These are phyloP conservation scores for Atherix ibis DNA, from an alignment of 2,888 invertebrate species.

Conservation along the genomic window DNA sequence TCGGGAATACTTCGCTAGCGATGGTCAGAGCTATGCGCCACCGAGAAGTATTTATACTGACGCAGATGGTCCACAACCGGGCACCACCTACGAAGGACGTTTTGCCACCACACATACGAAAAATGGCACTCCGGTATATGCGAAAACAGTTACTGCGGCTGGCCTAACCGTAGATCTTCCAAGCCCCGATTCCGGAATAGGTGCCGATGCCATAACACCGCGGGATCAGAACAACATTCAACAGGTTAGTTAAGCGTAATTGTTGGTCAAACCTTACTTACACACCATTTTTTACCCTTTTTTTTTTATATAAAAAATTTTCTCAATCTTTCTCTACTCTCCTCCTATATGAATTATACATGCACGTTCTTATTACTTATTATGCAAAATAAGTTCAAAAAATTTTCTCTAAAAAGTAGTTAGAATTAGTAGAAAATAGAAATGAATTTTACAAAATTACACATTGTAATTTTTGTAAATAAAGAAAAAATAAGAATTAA, in stretches of 20 bases:
- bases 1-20: constrained; percentile 53
- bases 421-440: too few relatives aligned
- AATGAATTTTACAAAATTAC: too few relatives aligned
- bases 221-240: constrained; percentile 77
- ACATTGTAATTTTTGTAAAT: too few relatives aligned
- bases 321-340: too few relatives aligned
- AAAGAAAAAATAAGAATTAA: too few relatives aligned
- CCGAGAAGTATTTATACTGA: constrained; percentile 29
- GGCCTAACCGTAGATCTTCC: constrained; percentile 87
- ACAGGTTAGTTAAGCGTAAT: constrained; percentile 50
- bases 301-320: too few relatives aligned
- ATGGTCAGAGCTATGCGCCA: constrained; percentile 31
- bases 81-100: constrained; percentile 29
- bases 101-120: constrained; percentile 25
- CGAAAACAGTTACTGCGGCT: constrained; percentile 45
- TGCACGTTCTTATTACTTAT: too few relatives aligned
- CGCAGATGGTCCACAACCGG: constrained; percentile 25
- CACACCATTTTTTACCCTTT: too few relatives aligned
- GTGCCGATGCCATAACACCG: constrained; percentile 83
- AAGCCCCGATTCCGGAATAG: constrained; percentile 91
- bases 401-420: too few relatives aligned
- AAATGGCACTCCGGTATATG: constrained; percentile 27
- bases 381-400: too few relatives aligned
- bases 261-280: too few relatives aligned
- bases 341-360: too few relatives aligned